phyloP scores from a whole-genome alignment of 2,797 vertebrate genomes.

The Nothura maculosa region DNA sequence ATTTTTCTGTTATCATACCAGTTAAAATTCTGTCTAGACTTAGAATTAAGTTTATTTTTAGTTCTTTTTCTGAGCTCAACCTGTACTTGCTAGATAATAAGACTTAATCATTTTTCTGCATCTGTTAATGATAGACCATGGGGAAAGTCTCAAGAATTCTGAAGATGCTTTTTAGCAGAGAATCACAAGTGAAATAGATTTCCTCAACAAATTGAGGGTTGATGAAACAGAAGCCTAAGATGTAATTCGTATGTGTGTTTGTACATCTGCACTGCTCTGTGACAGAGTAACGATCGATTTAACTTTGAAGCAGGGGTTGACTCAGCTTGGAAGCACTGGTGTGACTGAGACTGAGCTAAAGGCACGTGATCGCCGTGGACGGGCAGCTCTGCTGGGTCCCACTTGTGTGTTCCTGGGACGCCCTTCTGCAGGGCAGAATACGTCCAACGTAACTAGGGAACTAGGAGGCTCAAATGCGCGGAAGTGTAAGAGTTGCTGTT shows the following conservation, averaged over 20 bases:
- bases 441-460: not conserved
- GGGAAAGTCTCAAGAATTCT: not conserved
- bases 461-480: not conserved
- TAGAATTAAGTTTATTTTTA: not conserved
- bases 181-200: not conserved
- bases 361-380: too few species aligned
- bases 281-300: not conserved
- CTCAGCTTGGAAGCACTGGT: not conserved
- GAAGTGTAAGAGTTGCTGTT: not conserved
- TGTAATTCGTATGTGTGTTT: not conserved
- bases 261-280: not conserved
- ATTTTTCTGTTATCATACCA: not conserved
- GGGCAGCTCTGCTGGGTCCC: not conserved
- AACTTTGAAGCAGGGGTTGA: not conserved
- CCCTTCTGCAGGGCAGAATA: not conserved
- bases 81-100: not conserved
- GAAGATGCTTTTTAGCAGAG: not conserved
- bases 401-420: not conserved
- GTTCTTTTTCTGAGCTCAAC: not conserved
- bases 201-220: not conserved
- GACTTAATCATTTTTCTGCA: not conserved
- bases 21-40: not conserved
- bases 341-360: not conserved
- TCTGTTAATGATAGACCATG: not conserved
- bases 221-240: not conserved